phyloP scores from a whole-genome alignment of 2,797 vertebrate species.

The Ceryle rudis region DNA sequence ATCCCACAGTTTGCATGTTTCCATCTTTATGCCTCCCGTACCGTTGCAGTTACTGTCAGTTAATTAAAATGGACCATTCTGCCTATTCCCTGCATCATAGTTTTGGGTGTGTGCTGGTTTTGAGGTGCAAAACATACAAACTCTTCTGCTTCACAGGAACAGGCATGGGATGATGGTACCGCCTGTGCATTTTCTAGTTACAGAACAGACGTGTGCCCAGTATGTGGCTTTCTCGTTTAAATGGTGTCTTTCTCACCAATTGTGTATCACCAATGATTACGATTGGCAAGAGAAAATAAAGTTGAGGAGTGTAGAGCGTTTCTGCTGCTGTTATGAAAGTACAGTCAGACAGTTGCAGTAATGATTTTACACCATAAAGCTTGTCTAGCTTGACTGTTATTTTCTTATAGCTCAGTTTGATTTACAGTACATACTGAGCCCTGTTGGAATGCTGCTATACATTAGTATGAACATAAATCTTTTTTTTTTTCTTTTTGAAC shows the following conservation, averaged over 20 bases:
- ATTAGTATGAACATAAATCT: conserved; percentile 4
- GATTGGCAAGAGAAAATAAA: background rate
- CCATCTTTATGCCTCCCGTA: background rate
- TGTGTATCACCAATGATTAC: background rate
- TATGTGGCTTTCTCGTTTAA: background rate
- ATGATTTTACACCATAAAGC: background rate
- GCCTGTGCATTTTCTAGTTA: fast-evolving
- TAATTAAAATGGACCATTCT: background rate
- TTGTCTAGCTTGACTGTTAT: background rate
- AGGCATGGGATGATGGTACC: fast-evolving
- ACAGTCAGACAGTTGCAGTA: background rate
- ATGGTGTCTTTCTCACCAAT: background rate
- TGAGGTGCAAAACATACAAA: background rate
- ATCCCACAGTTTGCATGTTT: background rate
- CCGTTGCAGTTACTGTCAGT: background rate
- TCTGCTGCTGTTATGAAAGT: background rate
- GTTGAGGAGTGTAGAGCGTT: background rate
- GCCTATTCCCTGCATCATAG: fast-evolving
- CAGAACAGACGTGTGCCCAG: background rate
- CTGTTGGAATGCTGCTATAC: background rate
- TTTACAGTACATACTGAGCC: background rate
- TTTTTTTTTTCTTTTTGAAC: background rate
- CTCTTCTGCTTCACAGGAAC: fast-evolving
- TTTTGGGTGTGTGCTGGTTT: background rate
- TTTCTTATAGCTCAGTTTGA: conserved; percentile 4